Base-by-base conservation (phyloP, 2,888 invertebrate genomes). In the Drosophila paranaensis region DNA sequence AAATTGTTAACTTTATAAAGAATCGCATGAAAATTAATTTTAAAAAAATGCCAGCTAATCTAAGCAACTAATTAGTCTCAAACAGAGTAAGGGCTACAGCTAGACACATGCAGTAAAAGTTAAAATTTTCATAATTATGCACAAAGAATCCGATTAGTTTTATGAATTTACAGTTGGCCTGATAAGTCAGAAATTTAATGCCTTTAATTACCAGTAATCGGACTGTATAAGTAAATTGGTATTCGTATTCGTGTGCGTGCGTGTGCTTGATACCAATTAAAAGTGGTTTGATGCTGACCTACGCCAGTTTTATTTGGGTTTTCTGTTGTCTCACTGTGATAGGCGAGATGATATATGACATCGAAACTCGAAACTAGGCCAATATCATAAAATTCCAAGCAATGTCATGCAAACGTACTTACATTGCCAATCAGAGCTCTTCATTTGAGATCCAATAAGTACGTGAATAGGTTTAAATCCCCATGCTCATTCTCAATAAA, bases 211-310 rank as follows among this genome's bases (percentile, higher is more conserved):
- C n/a, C 16, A 35, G 9, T 63, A 39, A 76, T 60, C 62, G 9
- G 43, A 11, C 39, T 43, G 30, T 42, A 42, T 42, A 33, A 50
- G 39, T 43, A n/a, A 13, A 10, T 39, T 50, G 16, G 48, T 39
- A 25, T 54, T 10, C 43, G 42, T 20, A 20, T 20, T 20, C 1
- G 20, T 20, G 20, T 56, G 39, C 39, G 42, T 56, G 39, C 33
- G 6, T 48, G 27, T 58, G 33, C 8, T 46, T 67, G 67, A 78
- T 84, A 74, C 60, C 61, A 64, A 53, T 45, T 35, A 16, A 67
- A 67, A 70, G 62, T 60, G 56, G 51, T 82, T 82, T 56, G 81
- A 72, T 60, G 87, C 89, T 82, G 82, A 82, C 82, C 82, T 82
- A 88, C 67, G 39, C 71, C 74, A 88, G 80, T 66, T 79, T 35